Evolutionary conservation across 2,113 vertebrate species (phyloP).

Genomic region (Forbesichthys agassizii): DNA sequence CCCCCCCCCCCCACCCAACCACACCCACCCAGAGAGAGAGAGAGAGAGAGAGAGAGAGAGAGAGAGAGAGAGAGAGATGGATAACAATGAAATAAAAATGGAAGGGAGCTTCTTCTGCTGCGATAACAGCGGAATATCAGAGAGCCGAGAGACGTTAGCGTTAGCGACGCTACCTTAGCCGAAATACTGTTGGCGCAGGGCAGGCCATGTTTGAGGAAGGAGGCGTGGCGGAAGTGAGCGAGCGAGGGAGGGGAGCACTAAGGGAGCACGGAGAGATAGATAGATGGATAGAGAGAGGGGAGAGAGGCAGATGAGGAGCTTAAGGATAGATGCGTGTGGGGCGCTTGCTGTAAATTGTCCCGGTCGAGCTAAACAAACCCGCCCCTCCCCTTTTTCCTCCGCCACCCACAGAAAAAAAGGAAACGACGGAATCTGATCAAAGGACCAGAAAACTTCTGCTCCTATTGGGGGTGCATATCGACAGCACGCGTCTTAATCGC

Average conservation of each 20-base stretch:
- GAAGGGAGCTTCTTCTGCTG: conserved; percentile 70
- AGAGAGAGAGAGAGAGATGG: conserved; percentile 67
- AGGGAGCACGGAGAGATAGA: conserved; percentile 21
- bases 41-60: conserved; percentile 69
- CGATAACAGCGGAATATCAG: conserved; percentile 65
- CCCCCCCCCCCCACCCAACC: too few species aligned
- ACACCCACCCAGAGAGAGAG: too few species aligned
- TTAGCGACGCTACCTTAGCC: conserved; percentile 65
- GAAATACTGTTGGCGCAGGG: conserved; percentile 59
- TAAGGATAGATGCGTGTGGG: conserved; percentile 52
- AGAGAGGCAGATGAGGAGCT: conserved; percentile 32
- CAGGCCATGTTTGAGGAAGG: conserved; percentile 15
- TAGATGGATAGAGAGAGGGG: conserved; percentile 51
- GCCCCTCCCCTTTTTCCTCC: conserved; percentile 78
- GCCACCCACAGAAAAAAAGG: conserved; percentile 35
- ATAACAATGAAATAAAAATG: conserved; percentile 29
- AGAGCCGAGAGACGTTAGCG: conserved; percentile 52
- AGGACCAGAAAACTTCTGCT: conserved; percentile 97
- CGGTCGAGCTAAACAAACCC: conserved; percentile 67
- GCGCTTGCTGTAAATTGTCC: conserved; percentile 58
- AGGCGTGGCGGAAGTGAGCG: conserved; percentile 34
- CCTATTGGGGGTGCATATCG: conserved; percentile 94
- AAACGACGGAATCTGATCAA: conserved; percentile 93
- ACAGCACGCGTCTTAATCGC: conserved; percentile 98
- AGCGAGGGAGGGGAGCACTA: background rate